phyloP scores from a whole-genome alignment of 2,113 vertebrate genomes.

The Takifugu bimaculatus region DNA sequence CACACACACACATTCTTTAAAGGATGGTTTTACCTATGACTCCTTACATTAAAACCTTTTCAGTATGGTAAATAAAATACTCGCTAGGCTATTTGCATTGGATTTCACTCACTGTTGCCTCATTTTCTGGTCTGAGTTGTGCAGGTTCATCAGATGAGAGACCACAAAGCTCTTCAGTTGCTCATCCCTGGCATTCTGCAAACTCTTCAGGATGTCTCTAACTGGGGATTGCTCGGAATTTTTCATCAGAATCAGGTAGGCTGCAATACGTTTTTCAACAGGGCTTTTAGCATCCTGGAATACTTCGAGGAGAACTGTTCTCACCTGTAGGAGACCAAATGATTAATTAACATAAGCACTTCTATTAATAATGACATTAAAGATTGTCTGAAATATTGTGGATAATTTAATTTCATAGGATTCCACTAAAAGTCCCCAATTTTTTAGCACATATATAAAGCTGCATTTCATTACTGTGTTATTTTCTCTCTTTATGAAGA shows the following conservation, averaged over 20 bases:
- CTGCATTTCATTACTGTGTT: not conserved
- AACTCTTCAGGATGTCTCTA: constrained; percentile 57
- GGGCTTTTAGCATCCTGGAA: constrained; percentile 69
- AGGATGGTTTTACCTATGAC: too few species aligned
- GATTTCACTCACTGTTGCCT: constrained; percentile 68
- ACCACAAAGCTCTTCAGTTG: constrained; percentile 87
- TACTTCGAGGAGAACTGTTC: constrained; percentile 66
- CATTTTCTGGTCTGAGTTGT: constrained; percentile 69
- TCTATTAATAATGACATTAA: too few species aligned
- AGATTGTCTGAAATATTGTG: too few species aligned
- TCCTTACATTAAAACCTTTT: too few species aligned
- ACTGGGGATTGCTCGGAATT: constrained; percentile 65
- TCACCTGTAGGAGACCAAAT: constrained; percentile 66
- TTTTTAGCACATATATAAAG: not conserved
- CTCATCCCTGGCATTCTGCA: constrained; percentile 64
- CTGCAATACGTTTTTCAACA: constrained; percentile 81
- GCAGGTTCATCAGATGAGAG: constrained; percentile 86
- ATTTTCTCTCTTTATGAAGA: too few species aligned
- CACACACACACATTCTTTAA: too few species aligned
- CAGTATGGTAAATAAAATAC: too few species aligned
- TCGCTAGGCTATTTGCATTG: not conserved
- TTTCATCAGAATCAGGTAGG: constrained; percentile 87
- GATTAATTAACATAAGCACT: too few species aligned
- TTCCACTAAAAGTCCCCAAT: not conserved
- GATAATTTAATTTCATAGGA: too few species aligned